Evolutionary conservation across 2,797 vertebrate genomes (phyloP).

Genomic region (Loris lydekkerianus): DNA sequence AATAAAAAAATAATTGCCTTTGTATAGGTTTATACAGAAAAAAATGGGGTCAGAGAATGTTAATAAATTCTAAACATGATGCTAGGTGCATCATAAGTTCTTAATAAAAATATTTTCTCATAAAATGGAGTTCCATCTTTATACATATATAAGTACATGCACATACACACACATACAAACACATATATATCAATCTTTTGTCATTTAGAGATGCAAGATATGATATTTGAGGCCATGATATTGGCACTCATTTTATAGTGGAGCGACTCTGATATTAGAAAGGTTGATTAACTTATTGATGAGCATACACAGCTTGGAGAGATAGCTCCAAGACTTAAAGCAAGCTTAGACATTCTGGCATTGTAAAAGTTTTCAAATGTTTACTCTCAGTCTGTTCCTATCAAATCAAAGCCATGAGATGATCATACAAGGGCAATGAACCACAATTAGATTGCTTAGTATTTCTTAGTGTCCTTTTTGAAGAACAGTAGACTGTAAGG

Average conservation of each 20-base stretch:
- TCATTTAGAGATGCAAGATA: neutral
- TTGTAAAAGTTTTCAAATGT: neutral
- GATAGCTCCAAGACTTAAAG: neutral
- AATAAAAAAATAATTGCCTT: neutral
- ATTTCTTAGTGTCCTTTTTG: neutral
- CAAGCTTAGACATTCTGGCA: neutral
- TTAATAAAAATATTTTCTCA: neutral
- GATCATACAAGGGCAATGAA: neutral
- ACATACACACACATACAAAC: too few species aligned
- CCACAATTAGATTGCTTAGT: neutral
- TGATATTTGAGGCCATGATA: neutral
- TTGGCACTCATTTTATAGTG: neutral
- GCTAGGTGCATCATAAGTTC: neutral
- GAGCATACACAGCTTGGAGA: neutral
- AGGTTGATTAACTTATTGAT: neutral
- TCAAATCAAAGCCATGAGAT: neutral
- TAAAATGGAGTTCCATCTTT: neutral
- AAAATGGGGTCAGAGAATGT: rapidly evolving
- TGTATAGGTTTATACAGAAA: neutral
- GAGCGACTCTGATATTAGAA: neutral
- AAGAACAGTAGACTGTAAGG: neutral
- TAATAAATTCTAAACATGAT: neutral
- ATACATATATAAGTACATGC: too few species aligned
- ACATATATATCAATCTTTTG: neutral
- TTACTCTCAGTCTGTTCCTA: neutral